Conservation (phyloP, 2,888 invertebrate species). For the Athetis lepigone region DNA sequence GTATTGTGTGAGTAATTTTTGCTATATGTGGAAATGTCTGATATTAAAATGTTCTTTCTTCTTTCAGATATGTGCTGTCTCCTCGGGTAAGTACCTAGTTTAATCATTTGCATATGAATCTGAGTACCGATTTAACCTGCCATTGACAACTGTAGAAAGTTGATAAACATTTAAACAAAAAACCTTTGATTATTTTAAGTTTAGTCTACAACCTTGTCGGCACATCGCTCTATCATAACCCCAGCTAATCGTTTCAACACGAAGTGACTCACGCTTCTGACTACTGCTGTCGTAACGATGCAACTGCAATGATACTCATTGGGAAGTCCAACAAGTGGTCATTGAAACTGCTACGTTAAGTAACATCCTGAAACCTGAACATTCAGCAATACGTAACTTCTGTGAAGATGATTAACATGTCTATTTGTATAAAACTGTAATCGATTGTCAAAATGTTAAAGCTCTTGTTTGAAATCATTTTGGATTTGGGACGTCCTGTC, state of each 20-base stretch:
- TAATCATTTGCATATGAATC: no score
- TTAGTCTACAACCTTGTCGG: conserved; percentile 1
- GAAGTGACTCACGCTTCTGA: conserved; percentile 47
- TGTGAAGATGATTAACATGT: conserved; percentile 9
- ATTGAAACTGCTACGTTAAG: conserved; percentile 35
- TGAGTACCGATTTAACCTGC: no score
- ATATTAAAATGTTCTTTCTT: no score
- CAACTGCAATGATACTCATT: conserved; percentile 28
- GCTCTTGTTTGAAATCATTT: background rate
- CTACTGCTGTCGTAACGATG: conserved; percentile 36
- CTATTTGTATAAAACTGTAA: background rate
- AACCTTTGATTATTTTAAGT: background rate
- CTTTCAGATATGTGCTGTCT: no score
- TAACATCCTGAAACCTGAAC: conserved; percentile 44
- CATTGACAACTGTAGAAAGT: no score
- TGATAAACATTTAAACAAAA: no score
- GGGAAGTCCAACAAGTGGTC: conserved; percentile 44
- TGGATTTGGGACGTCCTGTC: no score
- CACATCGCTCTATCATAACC: conserved; percentile 6
- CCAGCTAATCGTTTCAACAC: conserved; percentile 37
- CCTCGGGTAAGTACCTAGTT: no score
- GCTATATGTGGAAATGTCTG: no score
- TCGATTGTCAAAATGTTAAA: background rate
- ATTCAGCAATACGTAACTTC: conserved; percentile 17
- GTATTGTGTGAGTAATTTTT: no score